These are phyloP conservation scores for Heterodera carotae DNA, from an alignment of 1,140 invertebrate genomes.

Conservation along the genomic window DNA sequence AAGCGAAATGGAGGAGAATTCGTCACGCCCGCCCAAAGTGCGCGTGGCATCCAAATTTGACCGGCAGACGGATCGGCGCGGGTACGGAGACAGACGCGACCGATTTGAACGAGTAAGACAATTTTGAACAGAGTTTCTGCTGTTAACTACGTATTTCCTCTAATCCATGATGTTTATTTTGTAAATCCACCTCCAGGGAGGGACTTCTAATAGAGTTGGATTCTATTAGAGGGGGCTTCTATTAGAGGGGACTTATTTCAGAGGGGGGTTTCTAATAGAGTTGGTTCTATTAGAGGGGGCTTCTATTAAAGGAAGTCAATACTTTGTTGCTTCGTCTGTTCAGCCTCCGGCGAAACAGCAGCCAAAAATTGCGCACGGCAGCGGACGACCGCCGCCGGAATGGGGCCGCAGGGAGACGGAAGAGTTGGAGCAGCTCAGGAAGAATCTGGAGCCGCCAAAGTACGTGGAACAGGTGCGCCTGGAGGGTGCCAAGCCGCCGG, in stretches of 20 bases:
- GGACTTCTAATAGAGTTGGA: too few species aligned
- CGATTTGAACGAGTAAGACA: constrained; percentile 43
- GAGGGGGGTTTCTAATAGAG: too few species aligned
- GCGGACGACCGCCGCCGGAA: constrained; percentile 44
- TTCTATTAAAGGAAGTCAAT: constrained; percentile 14
- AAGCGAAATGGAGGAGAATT: constrained; percentile 69
- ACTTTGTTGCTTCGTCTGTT: constrained; percentile 20
- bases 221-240: too few species aligned
- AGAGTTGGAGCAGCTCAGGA: constrained; percentile 55
- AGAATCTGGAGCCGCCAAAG: constrained; percentile 57
- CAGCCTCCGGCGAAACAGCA: constrained; percentile 35
- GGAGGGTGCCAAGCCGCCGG: constrained; percentile 51
- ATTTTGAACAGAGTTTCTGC: too few species aligned
- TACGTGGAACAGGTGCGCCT: constrained; percentile 60
- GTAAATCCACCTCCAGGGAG: too few species aligned
- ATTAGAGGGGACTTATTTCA: too few species aligned
- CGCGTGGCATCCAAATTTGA: constrained; percentile 99
- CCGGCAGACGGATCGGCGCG: constrained; percentile 85
- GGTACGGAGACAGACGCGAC: constrained; percentile 43
- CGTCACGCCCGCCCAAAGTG: constrained; percentile 78
- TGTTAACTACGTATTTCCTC: too few species aligned
- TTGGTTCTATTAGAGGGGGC: too few species aligned
- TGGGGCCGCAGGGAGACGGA: constrained; percentile 58
- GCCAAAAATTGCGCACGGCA: constrained; percentile 45
- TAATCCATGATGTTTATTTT: too few species aligned